Evolutionary conservation across 2,888 invertebrate genomes (phyloP), one percentile per base, ranked within the genome.

Genomic region (Branchipolynoe longqiensis): DNA sequence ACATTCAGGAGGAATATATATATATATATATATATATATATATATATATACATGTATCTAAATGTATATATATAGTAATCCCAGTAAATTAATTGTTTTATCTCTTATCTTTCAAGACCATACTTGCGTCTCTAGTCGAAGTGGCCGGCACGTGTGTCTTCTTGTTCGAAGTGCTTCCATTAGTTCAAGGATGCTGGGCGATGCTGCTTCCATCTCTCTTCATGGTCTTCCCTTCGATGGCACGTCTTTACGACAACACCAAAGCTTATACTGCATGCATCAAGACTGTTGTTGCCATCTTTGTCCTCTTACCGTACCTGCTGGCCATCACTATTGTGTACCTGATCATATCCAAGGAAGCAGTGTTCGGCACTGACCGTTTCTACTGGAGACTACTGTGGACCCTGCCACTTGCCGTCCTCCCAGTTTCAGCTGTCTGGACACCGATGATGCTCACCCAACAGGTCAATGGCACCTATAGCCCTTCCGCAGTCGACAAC

Each of bases 381-480:
- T n/a, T n/a, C n/a, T n/a, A n/a, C n/a, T n/a, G n/a, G n/a, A 28
- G 28, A 3, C 48, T 78, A 14, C 31, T 25, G 6, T 78, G 78
- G 78, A 48, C 31, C 0, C 31, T 78, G 3, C 78, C 78, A 1
- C 12, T 48, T 1, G 28, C 48, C 1, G 78, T 78, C 28, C 12
- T 78, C 12, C 28, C 48, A 0, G 28, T 78, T 3, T 78, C 78
- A 1, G 25, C 1, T n/a, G 25, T 48, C 4, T 78, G 78, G 78
- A 78, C 48, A 28, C 78, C 78, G 6, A 6, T 31, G n/a, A 28
- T 78, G 25, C 31, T 78, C 6, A 40, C 22, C 1, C 31, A 12
- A 14, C 78, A 78, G 33, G 78, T 78, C 14, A 14, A 78, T 8
- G 78, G 78, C 1, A 78, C 28, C 22, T 78, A 78, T n/a, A 31